Conservation (phyloP, 2,113 vertebrate species). For the Pomatorhinus ruficollis region DNA sequence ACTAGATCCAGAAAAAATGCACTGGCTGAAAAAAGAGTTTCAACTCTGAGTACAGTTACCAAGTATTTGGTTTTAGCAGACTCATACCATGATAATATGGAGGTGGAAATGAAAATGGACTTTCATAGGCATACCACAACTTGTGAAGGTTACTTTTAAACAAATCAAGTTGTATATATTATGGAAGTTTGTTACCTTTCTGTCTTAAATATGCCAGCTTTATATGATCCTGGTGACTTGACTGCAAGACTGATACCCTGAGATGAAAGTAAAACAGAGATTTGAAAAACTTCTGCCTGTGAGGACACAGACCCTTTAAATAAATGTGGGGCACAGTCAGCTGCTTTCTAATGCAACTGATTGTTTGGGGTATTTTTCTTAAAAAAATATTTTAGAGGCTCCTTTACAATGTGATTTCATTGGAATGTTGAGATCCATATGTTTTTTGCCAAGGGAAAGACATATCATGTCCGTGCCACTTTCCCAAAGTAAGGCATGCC, state of each 20-base stretch:
- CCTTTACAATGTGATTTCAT: background rate
- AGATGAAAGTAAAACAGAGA: background rate
- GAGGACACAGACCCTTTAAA: background rate
- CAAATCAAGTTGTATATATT: background rate
- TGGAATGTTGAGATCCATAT: background rate
- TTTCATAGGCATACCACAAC: background rate
- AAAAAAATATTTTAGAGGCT: background rate
- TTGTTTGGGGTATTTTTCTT: fast-evolving
- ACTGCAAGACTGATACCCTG: background rate
- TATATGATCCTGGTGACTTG: background rate
- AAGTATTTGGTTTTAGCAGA: background rate
- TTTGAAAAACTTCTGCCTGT: background rate
- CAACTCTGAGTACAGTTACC: background rate
- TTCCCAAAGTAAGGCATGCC: background rate
- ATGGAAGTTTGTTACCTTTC: background rate
- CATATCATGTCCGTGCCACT: background rate
- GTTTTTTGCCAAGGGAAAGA: background rate
- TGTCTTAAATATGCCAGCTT: background rate
- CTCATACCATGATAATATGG: background rate
- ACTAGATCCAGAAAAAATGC: background rate
- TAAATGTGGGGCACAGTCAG: background rate
- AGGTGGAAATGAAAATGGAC: background rate
- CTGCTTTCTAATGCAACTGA: background rate
- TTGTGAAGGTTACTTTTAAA: background rate
- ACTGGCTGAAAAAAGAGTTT: background rate